A percentile compares a stretch with the other conserved stretches of the same genome.
These are phyloP conservation scores for Podotricha telesiphe DNA, from an alignment of 2,888 invertebrate species.

Conservation along the genomic window DNA sequence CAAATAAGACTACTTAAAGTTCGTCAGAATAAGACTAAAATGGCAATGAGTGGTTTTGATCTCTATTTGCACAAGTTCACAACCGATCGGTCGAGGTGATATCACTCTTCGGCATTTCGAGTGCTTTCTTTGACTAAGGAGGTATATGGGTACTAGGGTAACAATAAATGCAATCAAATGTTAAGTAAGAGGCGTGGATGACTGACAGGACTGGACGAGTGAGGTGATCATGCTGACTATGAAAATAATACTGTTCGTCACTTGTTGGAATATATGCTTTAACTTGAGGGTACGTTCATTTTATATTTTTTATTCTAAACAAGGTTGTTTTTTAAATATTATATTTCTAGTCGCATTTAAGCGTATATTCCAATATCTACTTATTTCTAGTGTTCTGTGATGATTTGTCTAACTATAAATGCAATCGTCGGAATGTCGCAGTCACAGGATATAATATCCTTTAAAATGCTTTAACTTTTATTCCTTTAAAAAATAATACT, in stretches of 20 bases:
- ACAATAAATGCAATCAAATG: conserved; percentile 49
- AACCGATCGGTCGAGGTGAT: conserved; percentile 55
- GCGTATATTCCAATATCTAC: conserved; percentile 19
- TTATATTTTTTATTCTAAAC: background rate
- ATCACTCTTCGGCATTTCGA: conserved; percentile 81
- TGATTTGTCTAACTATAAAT: conserved; percentile 51
- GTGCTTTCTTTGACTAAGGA: conserved; percentile 77
- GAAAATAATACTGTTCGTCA: conserved; percentile 12
- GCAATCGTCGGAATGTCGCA: conserved; percentile 57
- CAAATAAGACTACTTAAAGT: conserved; percentile 26
- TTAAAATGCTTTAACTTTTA: conserved; percentile 24
- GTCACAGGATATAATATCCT: conserved; percentile 5
- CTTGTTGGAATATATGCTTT: background rate
- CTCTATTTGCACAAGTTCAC: conserved; percentile 48
- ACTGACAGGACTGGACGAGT: conserved; percentile 43
- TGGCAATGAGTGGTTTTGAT: conserved; percentile 27
- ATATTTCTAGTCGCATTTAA: background rate
- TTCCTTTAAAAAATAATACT: conserved; percentile 64
- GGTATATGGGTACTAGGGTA: conserved; percentile 72
- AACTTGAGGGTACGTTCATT: background rate
- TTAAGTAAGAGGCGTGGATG: conserved; percentile 41
- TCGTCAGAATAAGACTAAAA: conserved; percentile 30
- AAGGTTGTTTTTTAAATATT: too few species aligned
- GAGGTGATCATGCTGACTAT: conserved; percentile 42
- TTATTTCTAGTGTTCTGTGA: conserved; percentile 1